A percentile compares a stretch with the other conserved stretches of the same genome.
phyloP scores from a whole-genome alignment of 2,113 vertebrate species.

The Anolis carolinensis region DNA sequence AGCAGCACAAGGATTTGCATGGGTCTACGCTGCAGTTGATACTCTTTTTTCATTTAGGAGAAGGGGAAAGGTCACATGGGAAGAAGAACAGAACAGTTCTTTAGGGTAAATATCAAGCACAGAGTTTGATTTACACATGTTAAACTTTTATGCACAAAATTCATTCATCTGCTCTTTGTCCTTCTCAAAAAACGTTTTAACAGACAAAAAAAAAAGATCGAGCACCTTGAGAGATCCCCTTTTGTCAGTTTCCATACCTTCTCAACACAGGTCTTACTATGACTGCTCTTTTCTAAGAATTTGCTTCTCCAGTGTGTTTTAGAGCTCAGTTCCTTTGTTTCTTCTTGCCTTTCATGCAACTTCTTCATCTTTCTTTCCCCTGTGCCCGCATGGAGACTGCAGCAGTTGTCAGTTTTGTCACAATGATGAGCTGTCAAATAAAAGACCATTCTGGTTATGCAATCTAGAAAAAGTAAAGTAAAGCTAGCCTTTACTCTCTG shows the following conservation, averaged over 20 bases:
- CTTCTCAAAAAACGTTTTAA: not conserved
- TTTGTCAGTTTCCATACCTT: not conserved
- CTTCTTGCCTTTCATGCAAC: not conserved
- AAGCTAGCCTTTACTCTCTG: not conserved
- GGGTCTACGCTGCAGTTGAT: not conserved
- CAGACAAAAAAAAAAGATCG: not conserved
- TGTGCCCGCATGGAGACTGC: not conserved
- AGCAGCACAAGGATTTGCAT: not conserved
- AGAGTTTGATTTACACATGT: not conserved
- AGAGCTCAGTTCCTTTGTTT: not conserved
- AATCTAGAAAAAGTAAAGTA: slow-evolving; percentile 3
- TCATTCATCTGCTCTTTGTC: slow-evolving; percentile 2
- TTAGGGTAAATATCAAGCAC: slow-evolving; percentile 20
- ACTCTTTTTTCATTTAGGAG: slow-evolving; percentile 1
- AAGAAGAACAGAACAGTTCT: not conserved
- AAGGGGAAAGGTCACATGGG: not conserved
- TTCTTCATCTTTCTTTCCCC: not conserved
- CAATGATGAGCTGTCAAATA: not conserved
- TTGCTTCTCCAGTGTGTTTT: not conserved
- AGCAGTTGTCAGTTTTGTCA: slow-evolving; percentile 5
- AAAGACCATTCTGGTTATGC: not conserved
- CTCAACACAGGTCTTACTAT: not conserved
- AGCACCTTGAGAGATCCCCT: not conserved
- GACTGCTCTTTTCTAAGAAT: not conserved
- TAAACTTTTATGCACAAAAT: slow-evolving; percentile 8